Evolutionary conservation across 2,888 invertebrate genomes (phyloP), one percentile per base, ranked within the genome.

Genomic region (Timandra comae): DNA sequence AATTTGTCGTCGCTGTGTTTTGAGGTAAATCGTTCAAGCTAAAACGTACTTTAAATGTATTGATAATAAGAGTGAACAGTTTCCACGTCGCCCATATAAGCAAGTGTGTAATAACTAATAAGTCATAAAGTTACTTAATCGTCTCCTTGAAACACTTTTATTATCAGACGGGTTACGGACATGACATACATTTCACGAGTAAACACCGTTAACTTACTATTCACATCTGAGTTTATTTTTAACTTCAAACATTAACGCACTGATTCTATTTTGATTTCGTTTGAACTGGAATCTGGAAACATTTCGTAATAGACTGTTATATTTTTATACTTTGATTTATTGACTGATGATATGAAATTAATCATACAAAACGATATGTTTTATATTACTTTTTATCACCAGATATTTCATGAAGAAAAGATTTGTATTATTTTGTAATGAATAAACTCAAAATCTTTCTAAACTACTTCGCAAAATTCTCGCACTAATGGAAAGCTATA

Each of bases 101-200:
- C 52, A 46, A 58, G 56, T 56, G 43, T 50, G 53, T 56, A 52
- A 52, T 56, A 57, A 47, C n/a, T n/a, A n/a, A 50, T 56, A 60
- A 52, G 53, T 61, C 63, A 60, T 66, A 66, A 65, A 63, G 67
- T 79, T 76, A 74, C 75, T 71, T 77, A 76, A 79, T 71, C 56
- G 71, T 73, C 72, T 68, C 84, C 84, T 82, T 84, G 82, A 63
- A 76, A 77, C 73, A 77, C 65, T 77, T n/a, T 81, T 72, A 71
- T 71, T 81, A 84, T 82, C 81, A 71, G 66, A 47, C 69, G 65
- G 70, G 72, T 74, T 77, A 76, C 76, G 74, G 71, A 73, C 76
- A 69, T 66, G 78, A 79, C 80, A 79, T 52, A 80, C 70, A 73
- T 81, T 68, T 64, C 61, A 59, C 50, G 59, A 46, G 73, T 69